phyloP scores from a whole-genome alignment of 2,797 vertebrate genomes.

The Tenualosa ilisha region DNA sequence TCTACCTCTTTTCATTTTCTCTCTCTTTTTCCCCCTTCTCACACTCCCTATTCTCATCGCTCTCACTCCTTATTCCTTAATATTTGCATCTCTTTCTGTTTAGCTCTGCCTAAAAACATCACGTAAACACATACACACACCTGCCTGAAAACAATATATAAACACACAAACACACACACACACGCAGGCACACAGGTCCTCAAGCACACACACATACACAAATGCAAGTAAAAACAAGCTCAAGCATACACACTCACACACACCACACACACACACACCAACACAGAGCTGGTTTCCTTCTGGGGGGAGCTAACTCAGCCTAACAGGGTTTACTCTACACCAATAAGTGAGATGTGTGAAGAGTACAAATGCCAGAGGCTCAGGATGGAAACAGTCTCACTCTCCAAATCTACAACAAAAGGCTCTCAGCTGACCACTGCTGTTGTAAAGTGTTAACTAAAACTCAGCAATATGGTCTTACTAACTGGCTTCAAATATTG shows the following conservation, averaged over 20 bases:
- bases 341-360: neutral
- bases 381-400: neutral
- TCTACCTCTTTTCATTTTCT: neutral
- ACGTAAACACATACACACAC: neutral
- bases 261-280: neutral
- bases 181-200: neutral
- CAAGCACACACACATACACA: neutral
- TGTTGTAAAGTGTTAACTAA: neutral
- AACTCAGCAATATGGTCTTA: neutral
- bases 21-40: neutral
- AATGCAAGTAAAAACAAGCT: too few species aligned
- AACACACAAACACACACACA: neutral
- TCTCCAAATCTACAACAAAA: neutral
- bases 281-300: neutral
- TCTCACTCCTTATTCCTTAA: neutral
- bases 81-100: neutral
- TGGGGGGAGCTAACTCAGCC: neutral
- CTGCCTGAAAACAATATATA: too few species aligned
- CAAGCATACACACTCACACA: too few species aligned
- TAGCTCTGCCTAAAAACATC: neutral
- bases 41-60: neutral
- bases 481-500: too few species aligned
- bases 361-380: neutral
- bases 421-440: neutral
- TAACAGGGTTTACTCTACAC: slow-evolving; percentile 2